These are phyloP conservation scores for Chrysodeixis includens DNA, from an alignment of 2,888 invertebrate species.

Conservation along the genomic window DNA sequence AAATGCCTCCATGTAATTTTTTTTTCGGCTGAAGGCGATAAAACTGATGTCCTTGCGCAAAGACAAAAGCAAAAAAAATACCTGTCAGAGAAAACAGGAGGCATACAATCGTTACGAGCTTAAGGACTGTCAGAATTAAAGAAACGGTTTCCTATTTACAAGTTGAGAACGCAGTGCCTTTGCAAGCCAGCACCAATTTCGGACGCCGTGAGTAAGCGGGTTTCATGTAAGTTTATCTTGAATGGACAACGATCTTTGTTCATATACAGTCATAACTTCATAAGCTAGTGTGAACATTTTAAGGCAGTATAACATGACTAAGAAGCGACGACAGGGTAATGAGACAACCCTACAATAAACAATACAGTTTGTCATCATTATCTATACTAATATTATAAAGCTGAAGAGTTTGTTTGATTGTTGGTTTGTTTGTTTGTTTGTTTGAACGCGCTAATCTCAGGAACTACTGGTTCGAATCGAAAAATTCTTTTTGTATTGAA, in stretches of 20 bases:
- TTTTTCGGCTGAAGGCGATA: too few relatives aligned
- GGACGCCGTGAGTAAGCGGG: neutral
- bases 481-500: too few relatives aligned
- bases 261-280: neutral
- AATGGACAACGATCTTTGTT: neutral
- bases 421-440: too few relatives aligned
- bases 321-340: neutral
- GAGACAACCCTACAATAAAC: constrained; percentile 3
- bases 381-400: too few relatives aligned
- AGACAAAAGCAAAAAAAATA: too few relatives aligned
- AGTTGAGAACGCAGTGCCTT: neutral
- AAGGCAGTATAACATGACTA: constrained; percentile 1
- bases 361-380: constrained; percentile 22
- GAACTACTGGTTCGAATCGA: too few relatives aligned
- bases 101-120: too few relatives aligned
- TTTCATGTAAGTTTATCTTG: neutral
- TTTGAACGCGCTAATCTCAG: too few relatives aligned
- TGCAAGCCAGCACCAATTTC: neutral
- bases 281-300: neutral
- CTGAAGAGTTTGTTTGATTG: too few relatives aligned
- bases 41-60: too few relatives aligned
- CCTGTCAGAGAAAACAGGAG: neutral
- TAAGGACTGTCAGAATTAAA: too few relatives aligned
- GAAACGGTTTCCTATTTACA: neutral
- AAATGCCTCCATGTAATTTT: too few relatives aligned